These are phyloP conservation scores for Myopa testacea DNA, from an alignment of 2,888 invertebrate species.

Conservation along the genomic window DNA sequence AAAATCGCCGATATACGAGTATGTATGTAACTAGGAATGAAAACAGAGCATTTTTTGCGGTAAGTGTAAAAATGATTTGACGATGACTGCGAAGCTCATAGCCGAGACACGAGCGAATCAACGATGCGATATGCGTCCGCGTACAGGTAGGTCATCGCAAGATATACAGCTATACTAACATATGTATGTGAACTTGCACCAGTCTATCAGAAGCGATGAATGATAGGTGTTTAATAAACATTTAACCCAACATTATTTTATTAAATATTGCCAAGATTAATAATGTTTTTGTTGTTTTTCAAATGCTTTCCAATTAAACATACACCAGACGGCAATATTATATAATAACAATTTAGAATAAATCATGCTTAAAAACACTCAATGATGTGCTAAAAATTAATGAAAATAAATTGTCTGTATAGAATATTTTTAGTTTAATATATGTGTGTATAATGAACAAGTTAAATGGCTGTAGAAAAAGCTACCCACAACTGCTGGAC, in stretches of 20 bases:
- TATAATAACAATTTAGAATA: too few species aligned
- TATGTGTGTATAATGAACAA: too few species aligned
- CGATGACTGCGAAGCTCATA: slow-evolving; percentile 15
- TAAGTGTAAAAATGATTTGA: slow-evolving; percentile 1
- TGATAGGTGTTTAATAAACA: background rate
- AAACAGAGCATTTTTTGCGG: background rate
- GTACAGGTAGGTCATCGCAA: background rate
- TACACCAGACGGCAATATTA: too few species aligned
- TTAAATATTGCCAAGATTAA: background rate
- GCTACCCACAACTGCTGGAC: too few species aligned
- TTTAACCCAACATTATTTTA: background rate
- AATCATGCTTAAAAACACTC: too few species aligned
- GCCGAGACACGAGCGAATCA: slow-evolving; percentile 12
- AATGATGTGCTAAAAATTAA: too few species aligned
- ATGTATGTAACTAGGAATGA: background rate
- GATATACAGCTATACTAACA: background rate
- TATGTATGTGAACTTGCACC: background rate
- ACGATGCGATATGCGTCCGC: slow-evolving; percentile 2
- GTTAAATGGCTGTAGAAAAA: too few species aligned
- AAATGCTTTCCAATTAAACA: too few species aligned
- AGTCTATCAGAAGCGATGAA: background rate
- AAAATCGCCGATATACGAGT: slow-evolving; percentile 6
- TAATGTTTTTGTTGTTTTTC: background rate
- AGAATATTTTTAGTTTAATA: too few species aligned
- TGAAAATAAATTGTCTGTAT: too few species aligned